Evolutionary conservation across 2,888 invertebrate genomes (phyloP), one percentile per base, ranked within the genome.

Genomic region (Conops quadrifasciatus): DNA sequence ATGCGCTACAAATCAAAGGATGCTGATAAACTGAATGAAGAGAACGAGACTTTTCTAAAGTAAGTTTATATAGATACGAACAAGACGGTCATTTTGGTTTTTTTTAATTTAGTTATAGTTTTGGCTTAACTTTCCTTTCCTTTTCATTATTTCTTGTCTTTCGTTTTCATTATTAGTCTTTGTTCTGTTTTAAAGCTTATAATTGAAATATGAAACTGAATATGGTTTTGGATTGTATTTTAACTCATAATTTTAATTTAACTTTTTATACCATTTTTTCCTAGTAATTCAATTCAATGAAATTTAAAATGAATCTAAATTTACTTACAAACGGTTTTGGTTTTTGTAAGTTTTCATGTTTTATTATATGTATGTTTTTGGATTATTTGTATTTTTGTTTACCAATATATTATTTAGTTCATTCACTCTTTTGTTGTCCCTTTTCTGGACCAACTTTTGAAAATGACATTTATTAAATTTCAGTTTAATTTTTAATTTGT

Each of bases 21-120:
- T 88, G 98, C 97, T 0, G 97, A 98, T 81, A 93, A 93, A 86
- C 91, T 98, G 90, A 98, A 98, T 83, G 94, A 95, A 87, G 97
- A 98, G 87, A 98, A 98, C 88, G 98, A 98, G 85, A 93, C 92
- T 84, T 93, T 94, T 84, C 87, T 95, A 78, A 94, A 93, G 95
- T 95, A 89, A 91, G 92, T 88, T 28, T 36, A 7, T 36, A 4
- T 4, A 36, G 9, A 36, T 36, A 7, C 9, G 9, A 4, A 36
- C 36, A n/a, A n/a, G n/a, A 36, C 36, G 36, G 36, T 36, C 36
- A 36, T 16, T 16, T 9, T 1, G 11, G 28, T 65, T 15, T 65
- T 58, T 62, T 2, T 26, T 24, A 67, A 51, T 60, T 15, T 4
- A 70, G 68, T 63, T 68, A 24, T 70, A 73, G 76, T 78, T 76